These are phyloP conservation scores for Anguilla megastoma DNA, from an alignment of 2,797 vertebrate genomes.

Conservation along the genomic window DNA sequence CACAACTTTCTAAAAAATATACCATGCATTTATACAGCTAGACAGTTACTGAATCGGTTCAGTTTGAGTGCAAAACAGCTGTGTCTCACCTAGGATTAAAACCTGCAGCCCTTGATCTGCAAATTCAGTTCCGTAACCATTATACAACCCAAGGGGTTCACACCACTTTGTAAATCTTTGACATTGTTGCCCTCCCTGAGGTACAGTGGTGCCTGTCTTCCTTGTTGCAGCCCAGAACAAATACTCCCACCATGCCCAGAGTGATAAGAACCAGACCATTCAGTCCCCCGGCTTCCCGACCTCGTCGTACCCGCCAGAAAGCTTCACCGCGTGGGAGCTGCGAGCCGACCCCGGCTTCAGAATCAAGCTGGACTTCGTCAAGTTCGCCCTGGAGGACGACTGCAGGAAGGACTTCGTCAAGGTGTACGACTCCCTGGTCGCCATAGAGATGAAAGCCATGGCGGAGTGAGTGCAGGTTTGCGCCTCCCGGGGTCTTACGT, in stretches of 20 bases:
- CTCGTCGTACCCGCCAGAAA: slow-evolving; percentile 74
- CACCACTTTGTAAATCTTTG: background rate
- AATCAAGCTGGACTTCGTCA: slow-evolving; percentile 83
- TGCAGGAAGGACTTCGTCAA: slow-evolving; percentile 78
- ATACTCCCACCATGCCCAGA: slow-evolving; percentile 65
- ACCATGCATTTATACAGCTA: background rate
- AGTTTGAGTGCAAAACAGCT: background rate
- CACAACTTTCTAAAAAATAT: background rate
- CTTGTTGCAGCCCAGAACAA: slow-evolving; percentile 65
- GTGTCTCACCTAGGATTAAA: background rate
- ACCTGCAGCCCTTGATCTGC: background rate
- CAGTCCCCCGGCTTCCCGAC: slow-evolving; percentile 85
- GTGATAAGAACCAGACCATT: slow-evolving; percentile 59
- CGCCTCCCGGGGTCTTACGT: background rate
- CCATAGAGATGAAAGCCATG: slow-evolving; percentile 70
- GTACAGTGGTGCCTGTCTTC: background rate
- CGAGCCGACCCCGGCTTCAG: slow-evolving; percentile 73
- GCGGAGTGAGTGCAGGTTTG: slow-evolving; percentile 74
- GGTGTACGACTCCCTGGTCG: slow-evolving; percentile 86
- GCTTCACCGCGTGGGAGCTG: slow-evolving; percentile 80
- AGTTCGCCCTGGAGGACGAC: slow-evolving; percentile 77
- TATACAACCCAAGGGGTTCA: background rate
- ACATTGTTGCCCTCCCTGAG: background rate
- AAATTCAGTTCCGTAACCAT: background rate
- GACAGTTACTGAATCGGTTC: background rate